These are phyloP conservation scores for Tragelaphus imberbis DNA, from an alignment of 2,113 vertebrate genomes.

Conservation along the genomic window DNA sequence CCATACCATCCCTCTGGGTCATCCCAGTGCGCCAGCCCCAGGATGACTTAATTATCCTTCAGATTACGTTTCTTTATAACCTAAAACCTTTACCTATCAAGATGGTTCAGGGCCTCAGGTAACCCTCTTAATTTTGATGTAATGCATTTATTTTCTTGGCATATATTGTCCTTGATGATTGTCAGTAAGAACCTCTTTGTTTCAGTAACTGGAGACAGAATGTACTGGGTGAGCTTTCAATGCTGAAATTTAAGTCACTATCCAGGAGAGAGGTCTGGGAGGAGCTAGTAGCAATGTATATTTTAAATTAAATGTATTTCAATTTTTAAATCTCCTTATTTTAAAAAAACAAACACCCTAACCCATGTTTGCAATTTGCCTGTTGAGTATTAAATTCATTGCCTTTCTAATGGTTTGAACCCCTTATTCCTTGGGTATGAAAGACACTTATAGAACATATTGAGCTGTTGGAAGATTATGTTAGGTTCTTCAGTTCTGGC, in stretches of 20 bases:
- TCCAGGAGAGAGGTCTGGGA: not conserved
- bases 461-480: not conserved
- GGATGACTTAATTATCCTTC: not conserved
- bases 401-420: not conserved
- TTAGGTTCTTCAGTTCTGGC: not conserved
- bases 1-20: too few relatives aligned
- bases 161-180: not conserved
- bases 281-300: not conserved
- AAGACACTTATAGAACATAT: not conserved
- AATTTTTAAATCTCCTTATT: not conserved
- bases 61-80: not conserved
- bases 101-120: not conserved
- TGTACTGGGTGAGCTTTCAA: not conserved
- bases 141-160: not conserved
- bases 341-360: not conserved
- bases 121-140: not conserved
- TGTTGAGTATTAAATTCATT: not conserved
- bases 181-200: not conserved
- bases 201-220: not conserved
- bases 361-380: not conserved
- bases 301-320: conserved; percentile 15
- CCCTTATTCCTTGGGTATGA: not conserved
- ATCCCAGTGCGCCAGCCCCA: too few relatives aligned
- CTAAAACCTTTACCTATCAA: not conserved
- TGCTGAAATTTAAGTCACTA: not conserved